Evolutionary conservation across 2,888 invertebrate species (phyloP), one percentile per base, ranked within the genome.

Genomic region (Stomorhina lunata): DNA sequence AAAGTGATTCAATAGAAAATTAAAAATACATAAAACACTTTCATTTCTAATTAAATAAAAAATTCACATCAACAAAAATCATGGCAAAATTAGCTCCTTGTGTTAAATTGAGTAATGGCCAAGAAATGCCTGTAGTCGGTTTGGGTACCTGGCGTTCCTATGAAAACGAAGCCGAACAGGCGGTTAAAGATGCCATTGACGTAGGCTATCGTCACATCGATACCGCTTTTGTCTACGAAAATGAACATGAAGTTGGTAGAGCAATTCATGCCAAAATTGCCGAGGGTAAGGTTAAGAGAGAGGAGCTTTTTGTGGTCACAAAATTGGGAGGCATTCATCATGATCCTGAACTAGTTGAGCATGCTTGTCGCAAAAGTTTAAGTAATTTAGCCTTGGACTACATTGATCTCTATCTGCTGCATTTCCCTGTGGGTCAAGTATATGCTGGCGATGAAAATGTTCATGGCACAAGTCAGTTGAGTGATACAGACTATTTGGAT

Each of bases 391-490:
- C 94, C 0, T 88, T 96, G 4, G 93, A 94, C 0, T 96, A 96
- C 88, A 91, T 97, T 66, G 97, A 97, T 87, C 92, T 96, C 0
- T 97, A 95, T 86, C 91, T 97, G 10, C 95, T 97, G 83, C 97
- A 97, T 87, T 96, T 95, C 93, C 97, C 97, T 0, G 93, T 96
- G 88, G 95, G 94, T 0, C 95, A 94, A 85, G 92, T 86, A 4
- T 87, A 88, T 32, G 61, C 85, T 9, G 87, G 95, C 94, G 90
- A 92, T 20, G 86, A 86, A 34, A 87, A 90, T 85, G 90, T 91
- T 1, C 90, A 90, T 50, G 91, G 90, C 63, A 87, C 86, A 25
- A 63, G 86, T 25, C 85, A 88, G 17, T 86, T 90, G 0, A 88
- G 88, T 20, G 86, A 89, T n/a, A 87, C 88, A 0, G 91, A 90